Conservation (phyloP, 2,113 vertebrate genomes). For the Odobenus rosmarus region DNA sequence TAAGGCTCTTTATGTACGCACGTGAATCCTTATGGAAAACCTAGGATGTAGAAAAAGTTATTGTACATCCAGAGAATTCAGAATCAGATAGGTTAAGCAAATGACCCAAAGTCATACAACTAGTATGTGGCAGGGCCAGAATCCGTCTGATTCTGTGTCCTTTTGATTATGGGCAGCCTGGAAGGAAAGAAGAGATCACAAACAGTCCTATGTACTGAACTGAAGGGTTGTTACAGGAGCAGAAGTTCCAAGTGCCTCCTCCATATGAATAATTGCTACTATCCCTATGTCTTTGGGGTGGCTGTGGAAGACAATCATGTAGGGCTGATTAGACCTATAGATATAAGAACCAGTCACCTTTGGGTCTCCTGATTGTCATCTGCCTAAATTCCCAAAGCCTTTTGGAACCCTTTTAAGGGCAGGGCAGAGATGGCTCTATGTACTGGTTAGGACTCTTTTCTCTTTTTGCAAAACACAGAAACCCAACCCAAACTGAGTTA, state of each 20-base stretch:
- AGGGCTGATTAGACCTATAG: not conserved
- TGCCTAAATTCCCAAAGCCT: not conserved
- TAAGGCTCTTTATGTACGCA: not conserved
- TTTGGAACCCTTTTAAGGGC: not conserved
- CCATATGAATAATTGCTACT: not conserved
- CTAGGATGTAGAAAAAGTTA: not conserved
- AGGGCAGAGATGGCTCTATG: not conserved
- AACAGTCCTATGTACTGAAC: not conserved
- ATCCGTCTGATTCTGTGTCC: not conserved
- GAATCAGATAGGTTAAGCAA: not conserved
- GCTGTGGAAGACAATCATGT: not conserved
- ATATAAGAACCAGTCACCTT: not conserved
- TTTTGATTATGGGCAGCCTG: not conserved
- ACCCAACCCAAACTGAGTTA: not conserved
- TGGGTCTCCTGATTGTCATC: not conserved
- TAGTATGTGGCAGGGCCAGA: not conserved
- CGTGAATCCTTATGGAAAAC: not conserved
- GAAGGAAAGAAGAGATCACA: not conserved
- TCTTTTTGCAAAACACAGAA: constrained; percentile 30
- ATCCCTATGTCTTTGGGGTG: not conserved
- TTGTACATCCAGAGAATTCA: not conserved
- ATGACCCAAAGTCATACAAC: not conserved
- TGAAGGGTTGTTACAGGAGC: not conserved
- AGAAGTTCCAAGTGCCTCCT: not conserved
- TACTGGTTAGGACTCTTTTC: not conserved